Evolutionary conservation across 1,140 invertebrate species (phyloP).

Genomic region (Drosophila biarmipes): DNA sequence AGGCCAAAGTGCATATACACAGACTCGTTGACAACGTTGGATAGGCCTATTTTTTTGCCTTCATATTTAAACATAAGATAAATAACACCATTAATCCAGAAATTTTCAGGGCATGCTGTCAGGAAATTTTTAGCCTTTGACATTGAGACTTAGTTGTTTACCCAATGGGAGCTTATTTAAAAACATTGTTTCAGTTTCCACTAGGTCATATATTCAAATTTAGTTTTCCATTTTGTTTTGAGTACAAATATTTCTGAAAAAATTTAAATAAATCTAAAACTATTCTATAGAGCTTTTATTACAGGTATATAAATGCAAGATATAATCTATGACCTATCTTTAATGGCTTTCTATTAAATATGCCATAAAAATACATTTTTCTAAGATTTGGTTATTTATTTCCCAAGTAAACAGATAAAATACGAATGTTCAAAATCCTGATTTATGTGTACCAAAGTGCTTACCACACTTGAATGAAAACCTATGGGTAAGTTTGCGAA

Average conservation of each 20-base stretch:
- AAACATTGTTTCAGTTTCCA: no score
- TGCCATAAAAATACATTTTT: conserved; percentile 24
- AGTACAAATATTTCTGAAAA: neutral
- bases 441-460: conserved; percentile 31
- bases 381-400: conserved; percentile 39
- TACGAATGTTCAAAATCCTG: conserved; percentile 35
- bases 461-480: neutral
- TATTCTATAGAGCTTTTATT: no score
- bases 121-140: conserved; percentile 5
- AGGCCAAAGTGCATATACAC: conserved; percentile 25
- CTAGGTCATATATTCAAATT: neutral
- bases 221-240: neutral
- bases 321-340: conserved; percentile 16
- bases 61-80: conserved; percentile 1
- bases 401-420: conserved; percentile 40
- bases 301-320: conserved; percentile 6
- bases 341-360: neutral
- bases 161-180: no score
- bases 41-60: conserved; percentile 14
- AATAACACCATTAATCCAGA: conserved; percentile 9
- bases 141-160: conserved; percentile 22
- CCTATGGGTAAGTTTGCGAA: neutral
- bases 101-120: neutral
- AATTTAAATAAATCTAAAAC: no score
- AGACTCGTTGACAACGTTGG: conserved; percentile 5